Conservation (phyloP, 2,113 vertebrate genomes). For the Antechinus stuartii region DNA sequence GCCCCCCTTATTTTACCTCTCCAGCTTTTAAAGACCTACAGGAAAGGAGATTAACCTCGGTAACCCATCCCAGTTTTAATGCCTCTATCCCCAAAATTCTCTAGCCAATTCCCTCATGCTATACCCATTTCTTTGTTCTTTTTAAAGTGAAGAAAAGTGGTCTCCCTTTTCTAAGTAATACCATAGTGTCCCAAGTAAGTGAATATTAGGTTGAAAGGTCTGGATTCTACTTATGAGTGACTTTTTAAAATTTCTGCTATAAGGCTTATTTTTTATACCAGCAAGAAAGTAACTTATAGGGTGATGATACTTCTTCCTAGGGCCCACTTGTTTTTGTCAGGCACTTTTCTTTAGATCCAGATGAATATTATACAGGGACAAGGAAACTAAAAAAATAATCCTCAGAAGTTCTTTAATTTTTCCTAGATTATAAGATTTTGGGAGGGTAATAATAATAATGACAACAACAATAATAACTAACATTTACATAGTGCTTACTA, state of each 20-base stretch:
- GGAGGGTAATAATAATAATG: background rate
- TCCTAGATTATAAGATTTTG: background rate
- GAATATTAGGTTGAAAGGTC: background rate
- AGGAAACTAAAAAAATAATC: background rate
- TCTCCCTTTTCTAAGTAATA: background rate
- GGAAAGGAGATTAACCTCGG: constrained; percentile 29
- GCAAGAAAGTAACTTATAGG: background rate
- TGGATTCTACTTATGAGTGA: background rate
- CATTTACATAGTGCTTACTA: background rate
- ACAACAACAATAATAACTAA: too few species aligned
- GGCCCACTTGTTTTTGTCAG: background rate
- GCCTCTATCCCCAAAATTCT: background rate
- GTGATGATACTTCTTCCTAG: background rate
- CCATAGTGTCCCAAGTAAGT: background rate
- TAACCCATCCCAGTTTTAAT: background rate
- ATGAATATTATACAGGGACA: too few species aligned
- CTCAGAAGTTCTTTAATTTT: background rate
- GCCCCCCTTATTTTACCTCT: background rate
- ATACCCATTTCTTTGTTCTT: background rate
- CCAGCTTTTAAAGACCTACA: constrained; percentile 27
- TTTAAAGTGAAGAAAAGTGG: background rate
- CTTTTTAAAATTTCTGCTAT: background rate
- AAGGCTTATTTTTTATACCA: background rate
- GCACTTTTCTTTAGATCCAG: background rate
- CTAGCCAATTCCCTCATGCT: background rate